Evolutionary conservation across 2,113 vertebrate species (phyloP), one percentile per base, ranked within the genome.

Genomic region (Lycaon pictus): DNA sequence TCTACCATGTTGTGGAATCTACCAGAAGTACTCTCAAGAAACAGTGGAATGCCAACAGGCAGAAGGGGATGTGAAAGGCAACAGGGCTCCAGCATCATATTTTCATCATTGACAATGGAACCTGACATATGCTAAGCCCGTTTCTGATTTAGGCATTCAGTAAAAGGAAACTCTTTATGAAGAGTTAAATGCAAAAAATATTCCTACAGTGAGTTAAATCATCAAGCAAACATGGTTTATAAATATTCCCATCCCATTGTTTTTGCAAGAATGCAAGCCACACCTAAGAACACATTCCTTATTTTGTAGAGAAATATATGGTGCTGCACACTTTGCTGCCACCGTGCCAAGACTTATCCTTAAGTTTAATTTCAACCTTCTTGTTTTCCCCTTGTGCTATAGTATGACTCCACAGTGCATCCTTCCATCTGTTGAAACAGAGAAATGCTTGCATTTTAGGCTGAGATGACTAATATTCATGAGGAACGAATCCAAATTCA

Each of bases 381-480:
- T 88, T 69, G 43, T 58, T 95, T 84, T 84, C 89, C 62, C 63
- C 29, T 25, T 72, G 65, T 80, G 65, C 85, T 93, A 1, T 22
- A 55, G 82, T 79, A 4, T 65, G 83, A 89, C 79, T 97, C 89
- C 89, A 84, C 55, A 92, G 89, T 56, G 25, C 22, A 13, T 25
- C 65, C 77, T 97, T 83, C 87, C 92, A 95, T 93, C 92, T 82
- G 76, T 20, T 71, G 84, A 97, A 94, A 82, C 17, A 32, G 92
- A 84, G 77, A 95, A 85, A n/a, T 10, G 17, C 95, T 92, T 95
- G 92, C n/a, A 53, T 94, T 96, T 96, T 79, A 76, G 37, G 56
- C 72, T 35, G 35, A 92, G 90, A 98, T 97, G 95, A 98, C 96
- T 97, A 96, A 97, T 80, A 97, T 98, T 98, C 97, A 97, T 88